phyloP scores from a whole-genome alignment of 2,113 vertebrate genomes.

The Ciconia boyciana region DNA sequence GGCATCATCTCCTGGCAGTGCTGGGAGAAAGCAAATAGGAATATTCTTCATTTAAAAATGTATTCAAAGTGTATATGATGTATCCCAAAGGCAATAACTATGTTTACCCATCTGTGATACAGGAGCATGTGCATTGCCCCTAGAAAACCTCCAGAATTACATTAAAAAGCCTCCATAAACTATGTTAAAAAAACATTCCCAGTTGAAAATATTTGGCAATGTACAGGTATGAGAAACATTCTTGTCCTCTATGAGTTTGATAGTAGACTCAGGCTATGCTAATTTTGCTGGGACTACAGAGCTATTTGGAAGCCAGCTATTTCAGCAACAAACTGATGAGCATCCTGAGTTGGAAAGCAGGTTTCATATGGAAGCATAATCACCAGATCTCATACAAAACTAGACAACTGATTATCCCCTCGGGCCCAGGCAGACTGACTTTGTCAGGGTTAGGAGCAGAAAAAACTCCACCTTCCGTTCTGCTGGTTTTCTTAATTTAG shows the following conservation, averaged over 20 bases:
- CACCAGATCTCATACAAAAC: not conserved
- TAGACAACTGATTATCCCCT: not conserved
- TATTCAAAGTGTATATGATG: not conserved
- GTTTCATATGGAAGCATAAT: not conserved
- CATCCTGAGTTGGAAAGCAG: not conserved
- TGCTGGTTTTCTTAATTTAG: conserved; percentile 38
- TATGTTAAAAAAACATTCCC: not conserved
- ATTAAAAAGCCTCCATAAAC: not conserved
- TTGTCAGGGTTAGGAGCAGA: not conserved
- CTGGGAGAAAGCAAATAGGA: not conserved
- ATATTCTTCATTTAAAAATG: not conserved
- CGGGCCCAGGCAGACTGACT: not conserved
- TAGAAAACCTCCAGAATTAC: not conserved
- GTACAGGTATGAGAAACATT: not conserved
- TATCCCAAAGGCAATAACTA: not conserved
- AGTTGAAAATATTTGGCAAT: not conserved
- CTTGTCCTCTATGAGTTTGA: not conserved
- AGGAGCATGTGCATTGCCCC: fast-evolving
- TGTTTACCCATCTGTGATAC: not conserved
- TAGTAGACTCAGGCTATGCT: not conserved
- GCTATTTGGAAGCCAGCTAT: not conserved
- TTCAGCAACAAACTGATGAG: not conserved
- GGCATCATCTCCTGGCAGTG: not conserved
- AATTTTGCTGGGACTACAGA: not conserved
- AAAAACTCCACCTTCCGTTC: conserved; percentile 1